Base-by-base conservation (phyloP, 2,797 vertebrate genomes). In the Denticeps clupeoides region DNA sequence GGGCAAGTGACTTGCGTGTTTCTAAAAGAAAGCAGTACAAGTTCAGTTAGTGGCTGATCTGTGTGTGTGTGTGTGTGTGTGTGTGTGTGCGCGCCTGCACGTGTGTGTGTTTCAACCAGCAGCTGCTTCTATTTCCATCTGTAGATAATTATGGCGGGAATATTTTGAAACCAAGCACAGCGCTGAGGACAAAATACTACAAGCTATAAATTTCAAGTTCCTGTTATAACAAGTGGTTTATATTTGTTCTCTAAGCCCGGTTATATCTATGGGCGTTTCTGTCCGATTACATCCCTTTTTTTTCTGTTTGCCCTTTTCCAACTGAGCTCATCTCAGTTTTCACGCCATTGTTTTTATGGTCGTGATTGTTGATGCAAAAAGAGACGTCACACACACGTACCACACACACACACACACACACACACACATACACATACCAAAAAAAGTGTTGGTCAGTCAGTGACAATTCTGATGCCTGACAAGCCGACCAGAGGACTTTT, bases 181-280 rank as follows among this genome's bases (percentile, higher is more conserved):
- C 68, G 65, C 68, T 70, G 58, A 70, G 71, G 71, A 82, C 75
- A 77, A 81, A 84, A 80, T 68, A 77, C 77, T 78, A 80, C 77
- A 77, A 82, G 79, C 75, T 82, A 80, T 80, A 77, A 76, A 81
- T 84, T 78, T 80, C 80, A 70, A 79, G 75, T 81, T 84, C 79
- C 80, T 83, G 79, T 83, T 82, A 76, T 82, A 82, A 84, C 80
- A 82, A 82, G 78, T 83, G 81, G 68, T 76, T 83, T 77, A 63
- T 81, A 79, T 85, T 84, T 80, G 79, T 74, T 62, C 67, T 67
- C 47, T 50, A 26, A 62, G 62, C 55, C 69, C 62, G 22, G 58
- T 72, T 75, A 69, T 74, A 73, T 59, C 62, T 53, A 59, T 69
- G 64, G 64, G 77, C 74, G 78, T 74, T 73, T 71, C 64, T 71